Conservation (phyloP, 2,888 invertebrate species). For the Lithophane ornitopus region DNA sequence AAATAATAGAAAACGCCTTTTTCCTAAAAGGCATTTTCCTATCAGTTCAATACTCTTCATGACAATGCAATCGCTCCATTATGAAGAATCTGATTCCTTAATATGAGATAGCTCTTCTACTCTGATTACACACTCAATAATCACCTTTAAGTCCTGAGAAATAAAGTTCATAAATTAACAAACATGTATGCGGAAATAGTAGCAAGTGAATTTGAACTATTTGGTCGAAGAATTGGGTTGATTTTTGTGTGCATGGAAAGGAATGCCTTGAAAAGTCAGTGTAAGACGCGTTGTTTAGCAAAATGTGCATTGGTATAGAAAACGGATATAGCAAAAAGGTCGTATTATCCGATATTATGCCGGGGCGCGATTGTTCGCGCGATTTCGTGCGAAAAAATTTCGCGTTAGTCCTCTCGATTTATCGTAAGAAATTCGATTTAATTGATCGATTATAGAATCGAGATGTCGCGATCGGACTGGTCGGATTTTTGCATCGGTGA, state of each 20-base stretch:
- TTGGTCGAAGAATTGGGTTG: constrained; percentile 3
- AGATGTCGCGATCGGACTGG: constrained; percentile 65
- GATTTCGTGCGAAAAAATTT: constrained; percentile 80
- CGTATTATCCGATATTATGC: constrained; percentile 82
- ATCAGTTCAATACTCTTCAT: constrained; percentile 69
- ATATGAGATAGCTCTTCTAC: constrained; percentile 81
- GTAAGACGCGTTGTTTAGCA: constrained; percentile 78
- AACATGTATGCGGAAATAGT: constrained; percentile 4
- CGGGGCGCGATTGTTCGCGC: constrained; percentile 79
- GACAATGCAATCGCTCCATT: constrained; percentile 83
- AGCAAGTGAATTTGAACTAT: constrained; percentile 44
- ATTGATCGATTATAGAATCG: constrained; percentile 81
- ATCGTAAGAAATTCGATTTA: constrained; percentile 74
- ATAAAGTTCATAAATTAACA: constrained; percentile 54
- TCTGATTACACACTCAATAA: constrained; percentile 64
- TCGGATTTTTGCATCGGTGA: constrained; percentile 71
- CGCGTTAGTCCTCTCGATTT: constrained; percentile 58
- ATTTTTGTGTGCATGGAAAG: constrained; percentile 56
- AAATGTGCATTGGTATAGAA: constrained; percentile 88
- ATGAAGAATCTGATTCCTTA: constrained; percentile 84
- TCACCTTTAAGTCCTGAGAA: constrained; percentile 51
- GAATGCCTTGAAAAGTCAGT: constrained; percentile 74
- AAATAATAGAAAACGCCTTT: constrained; percentile 72
- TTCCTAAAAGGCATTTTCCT: constrained; percentile 77
- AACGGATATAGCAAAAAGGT: constrained; percentile 80